These are phyloP conservation scores for Stictonetta naevosa DNA, from an alignment of 2,113 vertebrate genomes.

Conservation along the genomic window DNA sequence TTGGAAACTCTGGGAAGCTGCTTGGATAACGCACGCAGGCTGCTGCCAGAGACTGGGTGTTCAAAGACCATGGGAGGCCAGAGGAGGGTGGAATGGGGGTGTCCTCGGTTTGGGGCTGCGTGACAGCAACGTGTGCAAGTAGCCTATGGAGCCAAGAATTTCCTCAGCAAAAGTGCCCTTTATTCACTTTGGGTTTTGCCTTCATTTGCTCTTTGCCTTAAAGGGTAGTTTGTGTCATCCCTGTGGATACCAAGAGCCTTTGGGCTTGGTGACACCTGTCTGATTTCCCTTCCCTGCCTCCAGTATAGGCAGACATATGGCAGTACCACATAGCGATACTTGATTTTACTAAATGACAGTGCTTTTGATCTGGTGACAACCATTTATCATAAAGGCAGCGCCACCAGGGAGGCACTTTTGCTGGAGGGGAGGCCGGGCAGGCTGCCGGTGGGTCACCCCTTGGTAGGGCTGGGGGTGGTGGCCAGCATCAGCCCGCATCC, in stretches of 20 bases:
- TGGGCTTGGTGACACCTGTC: neutral
- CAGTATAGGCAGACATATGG: neutral
- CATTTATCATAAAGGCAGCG: neutral
- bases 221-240: neutral
- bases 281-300: neutral
- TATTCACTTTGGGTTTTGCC: neutral
- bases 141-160: neutral
- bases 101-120: neutral
- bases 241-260: neutral
- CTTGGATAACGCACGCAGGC: neutral
- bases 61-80: neutral
- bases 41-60: neutral
- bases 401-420: accelerated
- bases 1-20: neutral
- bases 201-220: neutral
- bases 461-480: neutral
- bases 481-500: accelerated
- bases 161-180: neutral
- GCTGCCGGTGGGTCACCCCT: neutral
- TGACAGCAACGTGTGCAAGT: neutral
- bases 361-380: neutral
- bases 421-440: too few species aligned
- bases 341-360: neutral
- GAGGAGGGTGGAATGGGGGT: neutral
- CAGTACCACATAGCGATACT: neutral